Base-by-base conservation (phyloP, 2,888 invertebrate genomes). In the Disparrhopalites patrizii region DNA sequence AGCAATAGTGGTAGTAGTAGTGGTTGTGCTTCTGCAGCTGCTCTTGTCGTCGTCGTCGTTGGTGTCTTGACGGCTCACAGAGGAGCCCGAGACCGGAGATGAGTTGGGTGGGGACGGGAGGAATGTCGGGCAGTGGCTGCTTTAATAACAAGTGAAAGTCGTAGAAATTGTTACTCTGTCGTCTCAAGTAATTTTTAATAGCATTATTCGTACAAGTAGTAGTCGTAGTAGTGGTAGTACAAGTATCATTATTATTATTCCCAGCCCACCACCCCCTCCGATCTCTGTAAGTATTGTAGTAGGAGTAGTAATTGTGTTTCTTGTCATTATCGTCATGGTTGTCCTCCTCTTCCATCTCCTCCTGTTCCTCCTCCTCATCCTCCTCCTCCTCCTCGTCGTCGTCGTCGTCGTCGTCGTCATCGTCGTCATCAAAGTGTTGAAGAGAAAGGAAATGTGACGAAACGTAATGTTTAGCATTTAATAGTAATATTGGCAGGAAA, bases 401-500 rank as follows among this genome's bases (percentile, higher is more conserved):
- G 3, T 43, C 43, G n/a, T 43, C 36, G 8, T 36, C 13, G 36
- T 36, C 36, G 36, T 36, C 36, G 36, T 36, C 5, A n/a, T 58
- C 23, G 18, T 58, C 38, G n/a, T 58, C 58, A 38, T 58, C 30
- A 13, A 27, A 30, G 25, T 30, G 25, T 58, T 28, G 47, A 61
- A 61, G 33, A 60, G n/a, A n/a, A n/a, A 47, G 33, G 28, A 61
- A 61, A 61, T 43, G 23, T 27, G 51, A 61, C 23, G 61, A 61
- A 61, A 61, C 47, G 47, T 51, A 38, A 20, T 18, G 20, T 54
- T 52, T 62, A 62, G 40, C 43, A 38, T 40, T 20, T 62, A 62
- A 38, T 67, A 58, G 51, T 67, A 60, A 33, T 54, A 66, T 60
- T 68, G 68, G 68, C 68, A 68, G 68, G 68, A 68, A 68, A 65